Conservation (phyloP, 2,797 vertebrate genomes). For the Pelobates cultripes region DNA sequence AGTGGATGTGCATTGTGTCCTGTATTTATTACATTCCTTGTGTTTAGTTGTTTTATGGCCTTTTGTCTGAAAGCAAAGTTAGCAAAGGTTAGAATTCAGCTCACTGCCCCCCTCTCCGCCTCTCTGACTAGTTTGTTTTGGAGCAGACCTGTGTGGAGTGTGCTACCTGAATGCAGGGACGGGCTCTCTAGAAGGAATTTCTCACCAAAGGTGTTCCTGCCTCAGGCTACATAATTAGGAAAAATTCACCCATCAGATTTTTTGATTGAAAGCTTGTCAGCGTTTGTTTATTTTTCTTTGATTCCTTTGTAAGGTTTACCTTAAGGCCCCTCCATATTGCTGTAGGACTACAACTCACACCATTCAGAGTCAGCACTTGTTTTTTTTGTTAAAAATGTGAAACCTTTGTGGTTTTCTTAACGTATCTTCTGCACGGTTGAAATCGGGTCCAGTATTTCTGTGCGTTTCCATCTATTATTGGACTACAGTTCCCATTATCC, state of each 20-base stretch:
- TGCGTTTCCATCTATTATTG: too few relatives aligned
- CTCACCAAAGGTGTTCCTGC: conserved; percentile 38
- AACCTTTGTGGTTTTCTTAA: too few relatives aligned
- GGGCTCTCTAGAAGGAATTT: conserved; percentile 30
- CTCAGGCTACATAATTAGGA: conserved; percentile 15
- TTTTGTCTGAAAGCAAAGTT: neutral
- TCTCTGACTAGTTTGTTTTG: neutral
- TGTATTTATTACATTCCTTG: neutral
- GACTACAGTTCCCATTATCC: too few relatives aligned
- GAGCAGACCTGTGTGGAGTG: neutral
- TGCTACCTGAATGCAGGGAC: conserved; percentile 24
- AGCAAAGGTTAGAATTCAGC: neutral
- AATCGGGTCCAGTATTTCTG: too few relatives aligned
- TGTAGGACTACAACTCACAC: neutral
- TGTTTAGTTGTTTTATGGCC: neutral
- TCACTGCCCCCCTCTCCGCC: neutral
- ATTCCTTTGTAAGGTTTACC: neutral
- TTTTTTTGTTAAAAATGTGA: too few relatives aligned
- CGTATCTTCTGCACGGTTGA: too few relatives aligned
- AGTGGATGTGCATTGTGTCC: neutral
- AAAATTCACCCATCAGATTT: conserved; percentile 13
- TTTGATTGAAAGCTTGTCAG: conserved; percentile 1
- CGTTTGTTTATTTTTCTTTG: neutral
- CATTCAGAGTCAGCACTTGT: neutral
- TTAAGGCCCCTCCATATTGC: neutral